Evolutionary conservation across 1,140 invertebrate genomes (phyloP).

Genomic region (Aculops lycopersici): DNA sequence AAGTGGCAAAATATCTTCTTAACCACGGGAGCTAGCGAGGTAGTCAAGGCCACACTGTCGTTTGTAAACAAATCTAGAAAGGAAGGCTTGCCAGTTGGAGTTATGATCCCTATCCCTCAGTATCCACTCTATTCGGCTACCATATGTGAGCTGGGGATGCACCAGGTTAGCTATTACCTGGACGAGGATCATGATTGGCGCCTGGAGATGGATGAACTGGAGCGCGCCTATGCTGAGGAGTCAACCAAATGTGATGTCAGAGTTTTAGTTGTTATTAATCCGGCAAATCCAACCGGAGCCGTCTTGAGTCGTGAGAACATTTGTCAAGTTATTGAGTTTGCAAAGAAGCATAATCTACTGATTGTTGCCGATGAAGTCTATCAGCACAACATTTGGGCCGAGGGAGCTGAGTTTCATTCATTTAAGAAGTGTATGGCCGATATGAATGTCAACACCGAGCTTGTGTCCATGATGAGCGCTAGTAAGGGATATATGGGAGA

Average conservation of each 20-base stretch:
- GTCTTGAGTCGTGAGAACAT: constrained; percentile 66
- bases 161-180: constrained; percentile 59
- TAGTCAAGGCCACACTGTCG: constrained; percentile 32
- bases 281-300: constrained; percentile 81
- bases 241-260: constrained; percentile 33
- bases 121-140: constrained; percentile 91
- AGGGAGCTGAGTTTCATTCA: constrained; percentile 52
- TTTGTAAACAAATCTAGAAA: constrained; percentile 4
- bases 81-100: constrained; percentile 29
- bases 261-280: constrained; percentile 81
- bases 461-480: constrained; percentile 79
- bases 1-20: constrained; percentile 50
- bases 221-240: constrained; percentile 35
- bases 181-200: constrained; percentile 66
- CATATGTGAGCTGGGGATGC: constrained; percentile 52
- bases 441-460: constrained; percentile 50
- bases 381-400: constrained; percentile 78
- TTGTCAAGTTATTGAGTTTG: constrained; percentile 65
- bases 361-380: constrained; percentile 74
- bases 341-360: constrained; percentile 47
- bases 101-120: constrained; percentile 91
- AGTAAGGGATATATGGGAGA: constrained; percentile 47
- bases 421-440: constrained; percentile 73
- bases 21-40: constrained; percentile 59
- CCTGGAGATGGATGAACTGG: constrained; percentile 41